Percentiles rank a stretch among this genome's conserved stretches.
These are phyloP conservation scores for Ceyx cyanopectus DNA, from an alignment of 2,113 vertebrate genomes.

Conservation along the genomic window DNA sequence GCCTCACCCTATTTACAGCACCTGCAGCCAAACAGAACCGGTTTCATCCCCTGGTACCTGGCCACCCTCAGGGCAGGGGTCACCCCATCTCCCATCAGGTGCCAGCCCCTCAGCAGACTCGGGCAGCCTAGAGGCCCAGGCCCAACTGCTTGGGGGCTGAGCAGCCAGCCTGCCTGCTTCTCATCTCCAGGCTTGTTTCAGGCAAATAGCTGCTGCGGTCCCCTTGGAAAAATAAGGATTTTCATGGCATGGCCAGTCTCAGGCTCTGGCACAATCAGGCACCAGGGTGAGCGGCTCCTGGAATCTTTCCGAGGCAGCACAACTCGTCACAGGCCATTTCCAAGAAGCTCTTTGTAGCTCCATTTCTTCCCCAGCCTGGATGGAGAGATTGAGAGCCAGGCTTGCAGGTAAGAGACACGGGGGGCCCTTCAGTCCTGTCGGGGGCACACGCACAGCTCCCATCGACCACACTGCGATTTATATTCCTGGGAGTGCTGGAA, in stretches of 20 bases:
- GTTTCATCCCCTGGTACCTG: fast-evolving
- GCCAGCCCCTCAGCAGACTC: not conserved
- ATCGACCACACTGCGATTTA: not conserved
- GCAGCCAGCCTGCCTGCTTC: not conserved
- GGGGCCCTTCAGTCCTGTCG: not conserved
- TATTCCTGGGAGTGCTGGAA: constrained; percentile 33
- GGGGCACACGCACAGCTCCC: not conserved
- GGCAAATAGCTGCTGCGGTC: not conserved
- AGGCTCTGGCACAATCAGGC: not conserved
- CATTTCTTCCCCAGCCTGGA: not conserved
- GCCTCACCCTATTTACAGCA: fast-evolving
- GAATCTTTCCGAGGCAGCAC: not conserved
- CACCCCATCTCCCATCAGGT: fast-evolving
- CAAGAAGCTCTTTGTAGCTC: not conserved
- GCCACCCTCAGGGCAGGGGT: not conserved
- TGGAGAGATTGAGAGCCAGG: not conserved
- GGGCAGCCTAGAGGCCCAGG: not conserved
- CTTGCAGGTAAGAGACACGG: not conserved
- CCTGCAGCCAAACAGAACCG: fast-evolving
- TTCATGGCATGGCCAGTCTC: fast-evolving
- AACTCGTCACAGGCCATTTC: not conserved
- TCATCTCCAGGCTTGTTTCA: not conserved
- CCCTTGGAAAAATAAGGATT: not conserved
- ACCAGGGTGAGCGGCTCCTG: not conserved
- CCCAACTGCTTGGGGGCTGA: not conserved